Percentiles rank a stretch among this genome's conserved stretches.
phyloP scores from a whole-genome alignment of 2,797 vertebrate species.

The Lithobates sylvaticus region DNA sequence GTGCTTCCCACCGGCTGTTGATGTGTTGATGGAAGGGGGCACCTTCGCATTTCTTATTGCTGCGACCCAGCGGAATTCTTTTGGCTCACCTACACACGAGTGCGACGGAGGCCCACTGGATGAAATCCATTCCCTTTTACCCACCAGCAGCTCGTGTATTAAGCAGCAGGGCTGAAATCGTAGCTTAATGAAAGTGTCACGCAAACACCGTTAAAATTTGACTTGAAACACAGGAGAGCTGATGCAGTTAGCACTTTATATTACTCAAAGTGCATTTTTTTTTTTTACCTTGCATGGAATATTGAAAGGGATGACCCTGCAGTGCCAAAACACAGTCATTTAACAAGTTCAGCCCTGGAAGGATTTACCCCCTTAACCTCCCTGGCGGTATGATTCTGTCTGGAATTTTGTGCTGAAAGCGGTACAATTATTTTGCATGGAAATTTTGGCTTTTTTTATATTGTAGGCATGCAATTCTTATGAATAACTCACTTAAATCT shows the following conservation, averaged over 20 bases:
- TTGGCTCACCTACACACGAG: conserved; percentile 22
- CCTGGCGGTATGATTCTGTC: too few relatives aligned
- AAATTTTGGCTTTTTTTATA: too few relatives aligned
- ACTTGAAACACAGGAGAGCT: not conserved
- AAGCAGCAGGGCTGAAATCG: conserved; percentile 8
- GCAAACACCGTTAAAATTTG: not conserved
- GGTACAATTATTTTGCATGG: too few relatives aligned
- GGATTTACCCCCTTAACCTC: too few relatives aligned
- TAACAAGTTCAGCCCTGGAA: not conserved
- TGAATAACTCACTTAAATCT: too few relatives aligned
- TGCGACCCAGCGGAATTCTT: not conserved
- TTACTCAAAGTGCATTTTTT: not conserved
- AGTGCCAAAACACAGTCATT: not conserved
- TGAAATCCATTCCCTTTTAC: conserved; percentile 25
- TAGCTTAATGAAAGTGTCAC: conserved; percentile 3
- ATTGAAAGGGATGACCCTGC: not conserved
- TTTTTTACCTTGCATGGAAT: not conserved
- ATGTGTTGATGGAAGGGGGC: conserved; percentile 14
- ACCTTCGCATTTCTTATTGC: conserved; percentile 11
- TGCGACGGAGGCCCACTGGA: conserved; percentile 22
- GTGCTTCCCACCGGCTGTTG: conserved; percentile 11
- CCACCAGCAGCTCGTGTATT: not conserved
- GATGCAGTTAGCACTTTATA: not conserved
- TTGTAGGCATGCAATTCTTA: too few relatives aligned
- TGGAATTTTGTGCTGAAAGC: too few relatives aligned